Evolutionary conservation across 1,140 invertebrate species (phyloP), one percentile per base, ranked within the genome.

Genomic region (Drosophila ambigua): DNA sequence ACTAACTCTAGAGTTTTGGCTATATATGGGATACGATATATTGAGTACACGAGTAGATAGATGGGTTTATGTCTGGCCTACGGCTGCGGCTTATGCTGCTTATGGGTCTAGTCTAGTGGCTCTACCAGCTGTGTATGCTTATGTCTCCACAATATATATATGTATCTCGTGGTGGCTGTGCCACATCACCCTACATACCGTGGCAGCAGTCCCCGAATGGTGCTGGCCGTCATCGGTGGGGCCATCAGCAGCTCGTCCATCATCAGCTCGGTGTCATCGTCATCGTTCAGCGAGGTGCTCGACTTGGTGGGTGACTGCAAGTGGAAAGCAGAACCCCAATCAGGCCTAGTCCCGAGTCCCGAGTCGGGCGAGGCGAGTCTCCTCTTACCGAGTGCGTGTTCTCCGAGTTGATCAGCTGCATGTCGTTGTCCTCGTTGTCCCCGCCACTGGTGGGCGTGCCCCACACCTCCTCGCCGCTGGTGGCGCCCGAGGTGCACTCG

Each of bases 381-480:
- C 20, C 20, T 24, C 92, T 92, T 92, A 95, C 94, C 92, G 95
- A 95, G 63, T 94, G 92, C 16, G 94, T 94, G 58, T 94, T 94
- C 82, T 94, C 94, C 49, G 94, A 95, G 88, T 94, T 95, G 55
- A 95, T 94, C 58, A 93, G 93, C 46, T 93, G 89, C 51, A 92
- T 74, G 71, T 96, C 96, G 63, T 96, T 84, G 68, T 96, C 96
- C 53, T 96, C 96, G 75, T 96, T 95, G 6, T 96, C 94, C 15
- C 95, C 96, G 2, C 96, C 96, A 63, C 96, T 97, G 2, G 96
- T 97, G 2, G 96, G 96, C 1, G 96, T 97, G 2, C 96, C 96
- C 96, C 96, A 97, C 31, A 96, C 95, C 84, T 97, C 96, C 89
- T 97, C 96, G 0, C 96, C 96, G 2, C 96, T 96, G 13, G 95